Conservation (phyloP, 2,888 invertebrate species). For the Psylliodes chrysocephalus region DNA sequence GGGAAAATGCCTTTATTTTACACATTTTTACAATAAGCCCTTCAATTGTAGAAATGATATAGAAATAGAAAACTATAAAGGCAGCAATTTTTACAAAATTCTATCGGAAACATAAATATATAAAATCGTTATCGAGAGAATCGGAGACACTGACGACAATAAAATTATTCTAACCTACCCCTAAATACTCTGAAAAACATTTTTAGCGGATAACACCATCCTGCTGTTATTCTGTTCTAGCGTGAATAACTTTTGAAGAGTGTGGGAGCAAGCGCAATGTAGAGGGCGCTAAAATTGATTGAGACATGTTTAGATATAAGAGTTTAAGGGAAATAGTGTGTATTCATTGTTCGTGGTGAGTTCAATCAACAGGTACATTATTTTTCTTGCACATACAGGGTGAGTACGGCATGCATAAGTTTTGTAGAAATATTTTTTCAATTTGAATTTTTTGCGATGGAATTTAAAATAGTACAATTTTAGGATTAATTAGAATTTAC, state of each 20-base stretch:
- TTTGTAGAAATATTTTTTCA: neutral
- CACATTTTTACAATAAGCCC: no score
- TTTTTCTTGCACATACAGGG: constrained; percentile 32
- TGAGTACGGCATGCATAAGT: constrained; percentile 22
- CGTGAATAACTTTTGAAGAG: constrained; percentile 18
- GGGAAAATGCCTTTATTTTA: no score
- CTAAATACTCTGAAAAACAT: constrained; percentile 1
- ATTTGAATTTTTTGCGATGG: neutral
- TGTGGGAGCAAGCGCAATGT: constrained; percentile 43
- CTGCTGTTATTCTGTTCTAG: constrained; percentile 6
- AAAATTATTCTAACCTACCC: neutral
- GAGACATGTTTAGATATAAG: constrained; percentile 49
- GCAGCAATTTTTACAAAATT: neutral
- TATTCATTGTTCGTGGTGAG: constrained; percentile 42
- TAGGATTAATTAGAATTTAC: no score
- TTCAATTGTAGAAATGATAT: no score
- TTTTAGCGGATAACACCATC: constrained; percentile 21
- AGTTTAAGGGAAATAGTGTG: constrained; percentile 44
- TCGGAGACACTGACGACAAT: neutral
- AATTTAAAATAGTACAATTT: no score
- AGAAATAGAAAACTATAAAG: no score
- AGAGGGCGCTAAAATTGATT: constrained; percentile 53
- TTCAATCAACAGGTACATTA: constrained; percentile 42
- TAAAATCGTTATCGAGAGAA: neutral
- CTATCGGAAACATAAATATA: neutral